Evolutionary conservation across 1,140 invertebrate genomes (phyloP).

Genomic region (Trichogramma pretiosum): DNA sequence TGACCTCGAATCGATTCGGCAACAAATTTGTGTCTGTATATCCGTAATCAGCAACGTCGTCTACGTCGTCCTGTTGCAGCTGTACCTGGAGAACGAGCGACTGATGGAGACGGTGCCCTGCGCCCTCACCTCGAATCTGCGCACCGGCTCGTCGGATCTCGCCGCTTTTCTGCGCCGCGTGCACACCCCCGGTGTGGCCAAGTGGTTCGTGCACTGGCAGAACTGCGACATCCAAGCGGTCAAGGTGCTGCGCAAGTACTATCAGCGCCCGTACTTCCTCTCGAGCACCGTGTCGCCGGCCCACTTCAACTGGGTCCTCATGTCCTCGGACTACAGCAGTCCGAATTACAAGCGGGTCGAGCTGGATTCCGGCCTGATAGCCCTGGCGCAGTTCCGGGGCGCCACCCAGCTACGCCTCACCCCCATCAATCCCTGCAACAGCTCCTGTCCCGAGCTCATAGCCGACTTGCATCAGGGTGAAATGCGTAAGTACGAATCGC

Average conservation of each 20-base stretch:
- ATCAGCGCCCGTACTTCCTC: constrained; percentile 65
- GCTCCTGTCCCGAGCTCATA: constrained; percentile 56
- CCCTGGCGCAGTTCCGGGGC: constrained; percentile 65
- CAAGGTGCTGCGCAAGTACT: constrained; percentile 61
- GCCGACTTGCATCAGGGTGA: constrained; percentile 60
- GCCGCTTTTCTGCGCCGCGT: constrained; percentile 56
- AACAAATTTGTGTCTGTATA: no score
- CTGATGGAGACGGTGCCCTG: constrained; percentile 59
- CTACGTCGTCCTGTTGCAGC: constrained; percentile 27
- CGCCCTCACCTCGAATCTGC: constrained; percentile 60
- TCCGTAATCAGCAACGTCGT: neutral
- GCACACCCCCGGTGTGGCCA: constrained; percentile 55
- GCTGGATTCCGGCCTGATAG: constrained; percentile 58
- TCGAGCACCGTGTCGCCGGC: constrained; percentile 65
- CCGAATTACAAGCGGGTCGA: constrained; percentile 66
- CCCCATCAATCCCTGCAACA: constrained; percentile 61
- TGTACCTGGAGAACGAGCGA: constrained; percentile 52
- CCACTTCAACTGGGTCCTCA: constrained; percentile 71
- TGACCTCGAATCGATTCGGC: no score
- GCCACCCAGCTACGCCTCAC: constrained; percentile 55
- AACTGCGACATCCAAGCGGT: constrained; percentile 73
- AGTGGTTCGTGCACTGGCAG: constrained; percentile 78
- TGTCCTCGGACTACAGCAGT: constrained; percentile 67
- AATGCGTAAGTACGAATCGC: constrained; percentile 48
- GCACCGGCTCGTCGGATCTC: constrained; percentile 56